Percentiles rank a stretch among this genome's conserved stretches.
Conservation (phyloP, 2,888 invertebrate species). For the Aphidoletes aphidimyza region DNA sequence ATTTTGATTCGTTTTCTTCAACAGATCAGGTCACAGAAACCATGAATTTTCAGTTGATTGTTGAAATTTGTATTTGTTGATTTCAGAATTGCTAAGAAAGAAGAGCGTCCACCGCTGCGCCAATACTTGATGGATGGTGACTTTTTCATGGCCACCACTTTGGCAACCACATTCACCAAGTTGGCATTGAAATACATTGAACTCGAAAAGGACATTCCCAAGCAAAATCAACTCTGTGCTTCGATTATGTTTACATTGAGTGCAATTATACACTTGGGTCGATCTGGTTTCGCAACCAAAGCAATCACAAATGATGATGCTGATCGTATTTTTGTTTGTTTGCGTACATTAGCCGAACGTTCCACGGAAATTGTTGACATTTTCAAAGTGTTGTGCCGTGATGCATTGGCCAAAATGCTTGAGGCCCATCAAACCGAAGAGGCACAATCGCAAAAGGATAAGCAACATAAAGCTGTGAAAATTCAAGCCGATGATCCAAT, state of each 20-base stretch:
- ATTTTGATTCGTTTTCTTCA: too few species aligned
- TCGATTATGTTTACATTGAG: slow-evolving; percentile 91
- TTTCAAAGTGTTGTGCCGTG: slow-evolving; percentile 79
- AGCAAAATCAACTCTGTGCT: slow-evolving; percentile 74
- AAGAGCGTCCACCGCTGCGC: slow-evolving; percentile 81
- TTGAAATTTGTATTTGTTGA: slow-evolving; percentile 18
- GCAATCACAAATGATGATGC: slow-evolving; percentile 95
- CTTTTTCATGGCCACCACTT: slow-evolving; percentile 93
- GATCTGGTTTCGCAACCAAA: slow-evolving; percentile 76
- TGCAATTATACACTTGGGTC: slow-evolving; percentile 86
- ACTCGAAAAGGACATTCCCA: slow-evolving; percentile 64
- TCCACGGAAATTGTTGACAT: slow-evolving; percentile 75
- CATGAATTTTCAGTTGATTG: too few species aligned
- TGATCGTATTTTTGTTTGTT: slow-evolving; percentile 86
- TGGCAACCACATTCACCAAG: slow-evolving; percentile 92
- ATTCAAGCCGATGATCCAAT: slow-evolving; percentile 91
- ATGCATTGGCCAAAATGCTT: slow-evolving; percentile 85
- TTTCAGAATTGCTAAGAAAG: slow-evolving; percentile 70
- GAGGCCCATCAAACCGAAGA: slow-evolving; percentile 76
- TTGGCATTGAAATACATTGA: slow-evolving; percentile 79
- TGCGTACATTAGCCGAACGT: slow-evolving; percentile 78
- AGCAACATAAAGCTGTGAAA: slow-evolving; percentile 74
- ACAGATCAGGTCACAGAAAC: too few species aligned
- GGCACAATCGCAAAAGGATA: slow-evolving; percentile 69
- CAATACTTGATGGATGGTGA: slow-evolving; percentile 93